Evolutionary conservation across 2,797 vertebrate genomes (phyloP).

Genomic region (Tenualosa thibaudeaui): DNA sequence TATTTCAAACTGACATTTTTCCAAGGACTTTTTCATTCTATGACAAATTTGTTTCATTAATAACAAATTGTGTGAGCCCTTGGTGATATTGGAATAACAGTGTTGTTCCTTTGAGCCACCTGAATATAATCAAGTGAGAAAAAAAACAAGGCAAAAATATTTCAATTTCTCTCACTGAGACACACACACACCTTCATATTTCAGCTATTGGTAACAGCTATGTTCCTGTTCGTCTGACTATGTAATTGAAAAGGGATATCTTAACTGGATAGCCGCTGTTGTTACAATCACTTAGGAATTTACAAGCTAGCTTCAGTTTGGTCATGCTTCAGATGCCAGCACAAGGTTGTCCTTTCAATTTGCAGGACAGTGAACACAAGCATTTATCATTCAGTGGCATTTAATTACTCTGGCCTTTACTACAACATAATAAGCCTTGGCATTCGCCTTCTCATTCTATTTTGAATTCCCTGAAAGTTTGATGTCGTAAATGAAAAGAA

Average conservation of each 20-base stretch:
- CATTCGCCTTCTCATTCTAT: background rate
- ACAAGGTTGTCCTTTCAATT: slow-evolving; percentile 12
- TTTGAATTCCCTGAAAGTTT: background rate
- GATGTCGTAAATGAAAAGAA: background rate
- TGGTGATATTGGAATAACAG: background rate
- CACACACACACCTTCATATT: background rate
- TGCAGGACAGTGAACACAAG: background rate
- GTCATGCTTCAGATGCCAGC: background rate
- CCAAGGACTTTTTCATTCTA: background rate
- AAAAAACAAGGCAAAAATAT: background rate
- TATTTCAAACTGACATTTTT: background rate
- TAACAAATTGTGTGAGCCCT: background rate
- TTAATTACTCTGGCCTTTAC: background rate
- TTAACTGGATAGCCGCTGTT: background rate
- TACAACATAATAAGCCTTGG: background rate
- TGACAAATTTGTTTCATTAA: background rate
- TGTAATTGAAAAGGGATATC: slow-evolving; percentile 21
- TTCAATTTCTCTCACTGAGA: background rate
- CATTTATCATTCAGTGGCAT: slow-evolving; percentile 2
- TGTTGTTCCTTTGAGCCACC: background rate
- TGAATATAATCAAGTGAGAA: background rate
- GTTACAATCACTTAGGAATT: background rate
- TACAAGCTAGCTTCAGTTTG: slow-evolving; percentile 3
- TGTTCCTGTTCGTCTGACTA: background rate
- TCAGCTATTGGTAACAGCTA: background rate